phyloP scores from a whole-genome alignment of 1,140 invertebrate species.

The Bombus confusus region DNA sequence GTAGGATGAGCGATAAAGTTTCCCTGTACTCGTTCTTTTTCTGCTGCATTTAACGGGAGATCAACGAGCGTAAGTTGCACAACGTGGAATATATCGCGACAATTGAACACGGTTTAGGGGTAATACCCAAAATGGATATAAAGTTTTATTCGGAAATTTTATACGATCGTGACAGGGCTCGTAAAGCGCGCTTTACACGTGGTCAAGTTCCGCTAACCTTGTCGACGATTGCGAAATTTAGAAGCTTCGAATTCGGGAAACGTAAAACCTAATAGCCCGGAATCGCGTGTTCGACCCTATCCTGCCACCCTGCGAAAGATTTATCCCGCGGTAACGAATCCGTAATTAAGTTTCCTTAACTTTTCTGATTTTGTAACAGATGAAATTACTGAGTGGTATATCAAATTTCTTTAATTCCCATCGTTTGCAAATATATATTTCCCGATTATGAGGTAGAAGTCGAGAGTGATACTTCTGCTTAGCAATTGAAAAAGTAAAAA shows the following conservation, averaged over 20 bases:
- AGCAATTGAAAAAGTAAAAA: not conserved
- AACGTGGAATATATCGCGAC: not conserved
- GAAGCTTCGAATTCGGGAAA: not conserved
- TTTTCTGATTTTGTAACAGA: not conserved
- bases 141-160: constrained; percentile 50
- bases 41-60: not conserved
- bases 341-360: not conserved
- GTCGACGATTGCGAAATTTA: constrained; percentile 22
- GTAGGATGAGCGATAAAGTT: constrained; percentile 16
- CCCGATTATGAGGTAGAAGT: not conserved
- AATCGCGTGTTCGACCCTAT: not conserved
- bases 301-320: not conserved
- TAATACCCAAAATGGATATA: constrained; percentile 26
- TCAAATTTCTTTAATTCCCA: not conserved
- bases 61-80: not conserved
- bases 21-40: not conserved
- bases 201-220: not conserved
- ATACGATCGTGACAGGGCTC: constrained; percentile 1
- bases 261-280: constrained; percentile 6
- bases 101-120: not conserved
- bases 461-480: not conserved
- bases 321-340: not conserved
- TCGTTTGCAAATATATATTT: not conserved
- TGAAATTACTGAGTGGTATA: not conserved
- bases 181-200: constrained; percentile 7